Evolutionary conservation across 2,797 vertebrate genomes (phyloP).

Genomic region (Periparus ater): DNA sequence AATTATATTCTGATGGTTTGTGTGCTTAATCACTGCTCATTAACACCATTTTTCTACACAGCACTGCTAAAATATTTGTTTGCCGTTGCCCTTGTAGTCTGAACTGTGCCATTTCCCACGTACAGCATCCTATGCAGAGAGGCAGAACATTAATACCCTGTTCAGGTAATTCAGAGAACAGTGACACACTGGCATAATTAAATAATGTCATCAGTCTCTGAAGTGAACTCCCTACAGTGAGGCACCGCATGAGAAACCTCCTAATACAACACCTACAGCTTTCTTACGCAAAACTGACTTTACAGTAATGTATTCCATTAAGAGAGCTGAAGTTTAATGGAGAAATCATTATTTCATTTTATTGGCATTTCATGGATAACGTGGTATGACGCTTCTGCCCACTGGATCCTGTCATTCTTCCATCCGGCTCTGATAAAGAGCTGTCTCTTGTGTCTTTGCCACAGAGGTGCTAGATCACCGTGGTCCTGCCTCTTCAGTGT

Average conservation of each 20-base stretch:
- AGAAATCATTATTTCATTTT: constrained; percentile 42
- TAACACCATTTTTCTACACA: constrained; percentile 4
- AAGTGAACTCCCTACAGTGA: constrained; percentile 62
- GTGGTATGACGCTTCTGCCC: not conserved
- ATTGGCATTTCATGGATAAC: constrained; percentile 1
- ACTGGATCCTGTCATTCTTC: not conserved
- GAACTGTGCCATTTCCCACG: constrained; percentile 5
- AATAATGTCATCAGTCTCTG: constrained; percentile 69
- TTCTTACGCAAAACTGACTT: constrained; percentile 50
- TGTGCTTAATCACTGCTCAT: constrained; percentile 53
- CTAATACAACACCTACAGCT: constrained; percentile 62
- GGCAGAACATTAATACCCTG: constrained; percentile 43
- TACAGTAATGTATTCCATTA: constrained; percentile 46
- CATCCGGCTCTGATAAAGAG: not conserved
- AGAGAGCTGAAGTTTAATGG: constrained; percentile 36
- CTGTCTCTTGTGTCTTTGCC: not conserved
- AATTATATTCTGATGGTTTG: constrained; percentile 10
- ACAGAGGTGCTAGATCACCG: not conserved
- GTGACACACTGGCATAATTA: constrained; percentile 70
- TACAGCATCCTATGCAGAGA: constrained; percentile 29
- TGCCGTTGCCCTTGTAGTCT: constrained; percentile 33
- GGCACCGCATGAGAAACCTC: constrained; percentile 45
- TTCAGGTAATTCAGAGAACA: constrained; percentile 48
- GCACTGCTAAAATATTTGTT: constrained; percentile 37
- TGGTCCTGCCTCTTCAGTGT: not conserved